Conservation (phyloP, 2,888 invertebrate species). For the Diplolepis rosae region DNA sequence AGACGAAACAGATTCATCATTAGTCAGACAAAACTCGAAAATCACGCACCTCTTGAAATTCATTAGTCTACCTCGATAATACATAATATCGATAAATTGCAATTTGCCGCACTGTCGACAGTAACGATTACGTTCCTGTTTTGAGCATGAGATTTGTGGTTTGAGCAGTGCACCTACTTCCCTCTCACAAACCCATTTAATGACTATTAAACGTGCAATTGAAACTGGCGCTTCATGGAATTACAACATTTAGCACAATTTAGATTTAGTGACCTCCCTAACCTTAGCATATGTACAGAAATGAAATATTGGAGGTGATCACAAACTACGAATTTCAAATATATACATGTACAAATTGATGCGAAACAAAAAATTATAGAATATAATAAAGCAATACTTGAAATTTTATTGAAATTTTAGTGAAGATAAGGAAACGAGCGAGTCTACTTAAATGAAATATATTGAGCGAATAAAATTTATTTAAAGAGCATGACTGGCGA, state of each 20-base stretch:
- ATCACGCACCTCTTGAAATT: slow-evolving; percentile 22
- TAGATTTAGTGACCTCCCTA: slow-evolving; percentile 5
- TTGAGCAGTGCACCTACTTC: slow-evolving; percentile 1
- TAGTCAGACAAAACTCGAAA: slow-evolving; percentile 20
- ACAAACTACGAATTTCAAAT: neutral
- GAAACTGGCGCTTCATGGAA: slow-evolving; percentile 5
- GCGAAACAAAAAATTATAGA: too few species aligned
- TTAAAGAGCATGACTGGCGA: neutral
- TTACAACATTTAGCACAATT: slow-evolving; percentile 5
- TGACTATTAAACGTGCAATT: slow-evolving; percentile 24
- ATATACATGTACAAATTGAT: too few species aligned
- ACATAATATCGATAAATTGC: slow-evolving; percentile 23
- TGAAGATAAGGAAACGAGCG: too few species aligned
- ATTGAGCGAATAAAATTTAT: neutral
- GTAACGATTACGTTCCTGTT: slow-evolving; percentile 22
- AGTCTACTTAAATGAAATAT: too few species aligned
- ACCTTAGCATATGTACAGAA: neutral
- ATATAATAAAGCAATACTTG: too few species aligned
- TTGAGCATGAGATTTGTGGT: slow-evolving; percentile 23
- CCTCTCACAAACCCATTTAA: slow-evolving; percentile 22
- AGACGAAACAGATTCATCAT: neutral
- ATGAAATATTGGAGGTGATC: neutral
- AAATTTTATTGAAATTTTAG: too few species aligned
- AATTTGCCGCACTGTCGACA: slow-evolving; percentile 11
- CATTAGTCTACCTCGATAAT: slow-evolving; percentile 15